These are phyloP conservation scores for Syrmaticus mikado DNA, from an alignment of 2,113 vertebrate species.

Conservation along the genomic window DNA sequence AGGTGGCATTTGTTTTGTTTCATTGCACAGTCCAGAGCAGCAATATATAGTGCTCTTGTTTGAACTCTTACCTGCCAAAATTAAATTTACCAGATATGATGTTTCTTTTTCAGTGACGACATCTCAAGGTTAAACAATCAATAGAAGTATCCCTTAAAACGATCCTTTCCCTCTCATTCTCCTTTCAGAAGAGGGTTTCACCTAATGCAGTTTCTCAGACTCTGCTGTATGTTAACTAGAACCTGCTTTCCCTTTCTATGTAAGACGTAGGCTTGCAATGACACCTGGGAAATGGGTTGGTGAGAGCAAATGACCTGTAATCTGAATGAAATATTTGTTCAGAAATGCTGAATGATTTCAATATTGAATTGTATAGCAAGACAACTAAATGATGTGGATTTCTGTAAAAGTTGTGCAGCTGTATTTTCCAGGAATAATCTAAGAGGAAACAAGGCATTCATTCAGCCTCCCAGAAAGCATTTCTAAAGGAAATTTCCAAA, in stretches of 20 bases:
- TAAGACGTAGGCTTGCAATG: neutral
- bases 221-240: neutral
- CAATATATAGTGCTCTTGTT: neutral
- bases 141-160: constrained; percentile 1
- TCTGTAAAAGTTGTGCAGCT: neutral
- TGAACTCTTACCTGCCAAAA: constrained; percentile 31
- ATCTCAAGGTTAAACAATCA: neutral
- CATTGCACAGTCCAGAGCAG: neutral
- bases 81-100: constrained; percentile 13
- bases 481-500: neutral
- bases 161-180: neutral
- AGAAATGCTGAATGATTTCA: neutral
- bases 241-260: neutral
- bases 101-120: neutral
- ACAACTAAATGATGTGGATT: neutral
- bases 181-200: neutral
- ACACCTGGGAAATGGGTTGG: neutral
- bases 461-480: neutral
- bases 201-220: neutral
- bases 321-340: neutral
- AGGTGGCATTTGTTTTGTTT: neutral
- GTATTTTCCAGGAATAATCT: neutral
- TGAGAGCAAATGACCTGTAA: neutral
- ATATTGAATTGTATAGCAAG: neutral
- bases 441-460: neutral